Evolutionary conservation across 1,140 invertebrate species (phyloP), one percentile per base, ranked within the genome.

Genomic region (Zaprionus taronus): DNA sequence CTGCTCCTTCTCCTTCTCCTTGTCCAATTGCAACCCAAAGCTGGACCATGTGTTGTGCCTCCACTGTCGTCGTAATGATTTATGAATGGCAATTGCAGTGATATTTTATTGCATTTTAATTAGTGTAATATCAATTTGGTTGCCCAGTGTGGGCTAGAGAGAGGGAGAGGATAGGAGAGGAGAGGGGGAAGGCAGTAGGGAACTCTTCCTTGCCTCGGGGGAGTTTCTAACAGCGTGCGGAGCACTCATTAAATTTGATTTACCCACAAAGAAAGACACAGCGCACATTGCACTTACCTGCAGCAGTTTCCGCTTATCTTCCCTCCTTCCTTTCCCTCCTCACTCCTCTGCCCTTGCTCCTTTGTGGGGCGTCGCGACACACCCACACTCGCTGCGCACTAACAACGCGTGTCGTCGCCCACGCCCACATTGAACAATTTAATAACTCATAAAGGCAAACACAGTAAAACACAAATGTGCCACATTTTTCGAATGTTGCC

Each of bases 51-150:
- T 53, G 34, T 31, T 17, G 58, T 58, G 60, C 53, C 61, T 58
- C 36, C 31, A 36, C 61, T 22, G 76, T 69, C 55, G 72, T 75
- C 81, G 44, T 89, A 84, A 90, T 90, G 85, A 89, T 89, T 89
- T 89, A 89, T 90, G 83, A 79, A 74, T 78, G 79, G 85, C 85
- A 85, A 89, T 89, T 80, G 53, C 79, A 72, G 65, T 36, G 70
- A 81, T 82, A 89, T 90, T 89, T 89, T 89, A 89, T 89, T 89
- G 85, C 84, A 89, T 89, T 89, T 89, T 89, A 89, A 89, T 89
- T 89, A 89, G 84, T 81, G 85, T 81, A 89, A 89, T 89, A 90
- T 90, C 84, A 87, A 84, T 87, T 90, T 81, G 80, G 56, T 62
- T 9, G 49, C 38, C 20, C 51, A 20, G 62, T 20, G 51, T 36